Percentiles rank a stretch among this genome's conserved stretches.
Evolutionary conservation across 2,113 vertebrate genomes (phyloP).

Genomic region (Haliaeetus leucogaster): DNA sequence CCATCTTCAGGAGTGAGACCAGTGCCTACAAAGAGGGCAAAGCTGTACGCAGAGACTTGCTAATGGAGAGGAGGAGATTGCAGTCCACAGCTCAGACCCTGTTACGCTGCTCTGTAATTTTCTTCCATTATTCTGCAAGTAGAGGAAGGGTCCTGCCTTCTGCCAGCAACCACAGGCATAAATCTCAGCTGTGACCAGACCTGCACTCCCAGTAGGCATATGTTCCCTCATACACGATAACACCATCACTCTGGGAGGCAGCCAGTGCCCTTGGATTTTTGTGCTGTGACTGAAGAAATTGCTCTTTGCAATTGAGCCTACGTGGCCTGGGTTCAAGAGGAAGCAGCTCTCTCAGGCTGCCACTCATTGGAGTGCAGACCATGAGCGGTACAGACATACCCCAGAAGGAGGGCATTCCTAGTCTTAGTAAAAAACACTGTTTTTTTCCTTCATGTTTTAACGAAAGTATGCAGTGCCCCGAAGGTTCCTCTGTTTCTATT

Average conservation of each 20-base stretch:
- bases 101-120: not conserved
- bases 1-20: not conserved
- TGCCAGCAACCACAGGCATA: not conserved
- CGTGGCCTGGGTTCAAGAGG: not conserved
- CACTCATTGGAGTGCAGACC: rapidly evolving
- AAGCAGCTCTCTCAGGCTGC: not conserved
- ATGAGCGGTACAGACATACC: not conserved
- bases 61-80: not conserved
- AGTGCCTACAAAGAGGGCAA: not conserved
- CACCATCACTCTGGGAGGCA: not conserved
- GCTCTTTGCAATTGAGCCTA: not conserved
- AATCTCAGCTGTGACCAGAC: not conserved
- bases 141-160: not conserved
- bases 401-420: not conserved
- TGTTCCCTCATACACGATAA: not conserved
- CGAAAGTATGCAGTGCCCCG: not conserved
- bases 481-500: not conserved
- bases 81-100: not conserved
- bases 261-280: not conserved
- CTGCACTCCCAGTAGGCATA: not conserved
- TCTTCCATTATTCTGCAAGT: not conserved
- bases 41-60: not conserved
- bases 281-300: not conserved
- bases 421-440: rapidly evolving
- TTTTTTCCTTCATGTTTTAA: not conserved